A percentile compares a stretch with the other conserved stretches of the same genome.
These are phyloP conservation scores for Lutraria lutraria DNA, from an alignment of 2,888 invertebrate genomes.

Conservation along the genomic window DNA sequence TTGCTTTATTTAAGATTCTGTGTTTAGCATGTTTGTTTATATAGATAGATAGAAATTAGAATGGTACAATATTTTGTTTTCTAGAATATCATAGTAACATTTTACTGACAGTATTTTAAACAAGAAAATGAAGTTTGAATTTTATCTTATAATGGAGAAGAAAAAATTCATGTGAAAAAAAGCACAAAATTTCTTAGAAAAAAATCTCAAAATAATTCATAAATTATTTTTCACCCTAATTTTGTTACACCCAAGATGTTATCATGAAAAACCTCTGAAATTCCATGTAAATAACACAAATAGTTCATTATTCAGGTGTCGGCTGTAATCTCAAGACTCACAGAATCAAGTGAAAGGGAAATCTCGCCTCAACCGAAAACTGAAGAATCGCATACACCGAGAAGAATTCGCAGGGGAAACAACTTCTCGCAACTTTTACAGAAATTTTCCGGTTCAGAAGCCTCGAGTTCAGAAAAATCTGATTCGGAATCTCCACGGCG, in stretches of 20 bases:
- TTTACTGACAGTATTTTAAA: not conserved
- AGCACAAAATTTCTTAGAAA: not conserved
- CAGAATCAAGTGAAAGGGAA: slow-evolving; percentile 67
- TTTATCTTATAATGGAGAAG: not conserved
- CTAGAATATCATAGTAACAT: not conserved
- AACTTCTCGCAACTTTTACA: slow-evolving; percentile 79
- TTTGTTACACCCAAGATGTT: not conserved
- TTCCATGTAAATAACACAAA: not conserved
- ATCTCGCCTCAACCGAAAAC: slow-evolving; percentile 54
- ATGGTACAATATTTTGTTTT: not conserved
- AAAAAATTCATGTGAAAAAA: not conserved
- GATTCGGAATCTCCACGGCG: slow-evolving; percentile 70
- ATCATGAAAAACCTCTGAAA: not conserved
- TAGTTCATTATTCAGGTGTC: slow-evolving; percentile 64
- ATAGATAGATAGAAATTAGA: not conserved
- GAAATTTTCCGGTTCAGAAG: slow-evolving; percentile 80
- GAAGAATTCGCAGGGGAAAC: slow-evolving; percentile 73
- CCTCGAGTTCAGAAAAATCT: slow-evolving; percentile 76
- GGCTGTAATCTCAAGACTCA: slow-evolving; percentile 70
- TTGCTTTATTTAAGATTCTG: too few species aligned
- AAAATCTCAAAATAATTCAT: not conserved
- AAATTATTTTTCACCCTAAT: not conserved
- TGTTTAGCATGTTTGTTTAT: not conserved
- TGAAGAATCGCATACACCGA: slow-evolving; percentile 59
- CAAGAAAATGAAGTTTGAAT: not conserved